Base-by-base conservation (phyloP, 2,888 invertebrate genomes). In the Erebia epiphron region DNA sequence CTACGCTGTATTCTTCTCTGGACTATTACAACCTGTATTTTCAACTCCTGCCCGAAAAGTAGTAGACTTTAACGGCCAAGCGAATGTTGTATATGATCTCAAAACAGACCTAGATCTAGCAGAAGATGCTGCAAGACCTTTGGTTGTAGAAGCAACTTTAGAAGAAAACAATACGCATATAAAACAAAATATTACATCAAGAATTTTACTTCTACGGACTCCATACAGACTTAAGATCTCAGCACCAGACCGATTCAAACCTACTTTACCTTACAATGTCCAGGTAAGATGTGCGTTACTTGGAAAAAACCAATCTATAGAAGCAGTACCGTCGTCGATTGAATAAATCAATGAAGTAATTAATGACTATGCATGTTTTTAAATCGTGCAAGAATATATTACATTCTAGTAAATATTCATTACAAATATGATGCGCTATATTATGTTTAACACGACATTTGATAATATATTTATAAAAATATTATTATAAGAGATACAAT, bases 81-180 rank as follows among this genome's bases (percentile, higher is more conserved):
- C 94, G 2, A 95, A 95, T 61, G 95, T 97, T 1, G 96, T 96
- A 67, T 97, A 98, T 78, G 96, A 97, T 82, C 95, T 98, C 72
- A 94, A 94, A 75, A 95, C 95, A 75, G 96, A 97, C 83, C 90
- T 96, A 71, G 96, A 96, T 81, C 90, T 98, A 69, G 95, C 95
- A 50, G 93, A 92, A 76, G 97, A 97, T 80, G 97, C 98, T 68
- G 97, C 97, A 79, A 94, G 98, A 77, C 96, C 96, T 35, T 95
- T 99, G 61, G 95, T 97, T 49, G 95, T 99, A 63, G 96, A 98
- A 83, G 98, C 98, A 0, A 96, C 97, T 8, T 96, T 99, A 2
- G 98, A 98, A 86, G 99, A 99, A 92, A 96, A 96, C 69, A 94
- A 98, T 76, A 99, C 99, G 1, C 95, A 97, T 16, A 95, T 98